Base-by-base conservation (phyloP, 2,888 invertebrate genomes). In the Phanerotoma sp. region DNA sequence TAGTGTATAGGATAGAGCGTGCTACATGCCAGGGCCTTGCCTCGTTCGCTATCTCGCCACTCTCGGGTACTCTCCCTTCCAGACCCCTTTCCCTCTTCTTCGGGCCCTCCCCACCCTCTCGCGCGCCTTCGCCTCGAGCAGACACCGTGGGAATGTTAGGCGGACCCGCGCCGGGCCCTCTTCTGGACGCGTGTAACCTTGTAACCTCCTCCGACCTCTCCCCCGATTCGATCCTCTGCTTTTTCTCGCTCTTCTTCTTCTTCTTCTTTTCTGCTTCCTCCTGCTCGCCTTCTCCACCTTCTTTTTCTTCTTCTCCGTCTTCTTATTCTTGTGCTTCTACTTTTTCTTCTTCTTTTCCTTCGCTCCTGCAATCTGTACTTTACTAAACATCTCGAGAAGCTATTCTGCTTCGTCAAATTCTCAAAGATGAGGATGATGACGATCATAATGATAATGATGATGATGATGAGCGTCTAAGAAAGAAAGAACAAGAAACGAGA, bases 131-230 rank as follows among this genome's bases (percentile, higher is more conserved):
- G 73, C 74, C 73, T 73, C 74, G 70, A 72, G 74, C 74, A 69
- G 73, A 70, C 71, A 74, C 75, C 75, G 74, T 75, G 74, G 74
- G 74, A 75, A 75, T 69, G 69, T 73, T 71, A 73, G 73, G 73
- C 73, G 72, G 72, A 69, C 72, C 74, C 71, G 61, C 65, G 66
- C 61, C 68, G 58, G 66, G 70, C 68, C 68, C 68, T 64, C 67
- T 68, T 68, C 69, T 70, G 71, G 71, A 71, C 69, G 73, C 72
- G 73, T 70, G 73, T 72, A 71, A 73, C 72, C 69, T 69, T 67
- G 69, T 69, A 70, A 69, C 72, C 68, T 67, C 66, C 64, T 64
- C 65, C 69, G 68, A 70, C 70, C 71, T 67, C 70, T 67, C 66
- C 58, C 66, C 44, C 49, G 42, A 49, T 49, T 54, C 49, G 49